Base-by-base conservation (phyloP, 2,888 invertebrate species). In the Caenorhabditis sp. region DNA sequence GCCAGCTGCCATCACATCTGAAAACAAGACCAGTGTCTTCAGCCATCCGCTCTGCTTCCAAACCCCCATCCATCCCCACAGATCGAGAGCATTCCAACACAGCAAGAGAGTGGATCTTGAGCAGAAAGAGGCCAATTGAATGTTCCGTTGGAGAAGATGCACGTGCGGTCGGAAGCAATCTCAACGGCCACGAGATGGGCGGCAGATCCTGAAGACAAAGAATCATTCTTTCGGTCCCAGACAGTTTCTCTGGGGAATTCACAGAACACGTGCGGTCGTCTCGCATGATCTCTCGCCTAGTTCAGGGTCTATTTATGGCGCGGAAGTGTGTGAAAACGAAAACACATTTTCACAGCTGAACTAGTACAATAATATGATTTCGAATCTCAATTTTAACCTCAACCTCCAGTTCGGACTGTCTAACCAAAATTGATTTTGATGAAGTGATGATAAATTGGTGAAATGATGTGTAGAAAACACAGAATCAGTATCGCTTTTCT, bases 1-100 rank as follows among this genome's bases (percentile, higher is more conserved):
- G 80, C 80, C 80, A 80, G 47, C 80, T 80, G 9, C 80, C 80
- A 26, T 80, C 80, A 53, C 80, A 80, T 56, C 78, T 78, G 64
- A 3, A 50, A 22, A 6, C 4, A 1, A 5, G 1, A 6, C 32
- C 32, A 11, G 44, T 20, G 13, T 26, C 15, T 44, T 24, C 2
- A 26, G 4, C 4, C 44, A n/a, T 50, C 53, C 4, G 13, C 28
- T 50, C 2, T 4, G 20, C 20, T n/a, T 24, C 22, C 68, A 4
- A 13, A 74, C 74, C 74, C 80, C 71, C 71, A 80, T 13, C 80
- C 80, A 65, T 80, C 80, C 24, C 80, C 80, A 64, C 80, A 80
- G 32, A 64, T 69, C 0, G 80, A 80, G 20, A 80, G 28, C 13
- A 69, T 8, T 28, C 80, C 80, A 18, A 80, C 65, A 47, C 80